Conservation (phyloP, 2,888 invertebrate species). For the Timandra comae region DNA sequence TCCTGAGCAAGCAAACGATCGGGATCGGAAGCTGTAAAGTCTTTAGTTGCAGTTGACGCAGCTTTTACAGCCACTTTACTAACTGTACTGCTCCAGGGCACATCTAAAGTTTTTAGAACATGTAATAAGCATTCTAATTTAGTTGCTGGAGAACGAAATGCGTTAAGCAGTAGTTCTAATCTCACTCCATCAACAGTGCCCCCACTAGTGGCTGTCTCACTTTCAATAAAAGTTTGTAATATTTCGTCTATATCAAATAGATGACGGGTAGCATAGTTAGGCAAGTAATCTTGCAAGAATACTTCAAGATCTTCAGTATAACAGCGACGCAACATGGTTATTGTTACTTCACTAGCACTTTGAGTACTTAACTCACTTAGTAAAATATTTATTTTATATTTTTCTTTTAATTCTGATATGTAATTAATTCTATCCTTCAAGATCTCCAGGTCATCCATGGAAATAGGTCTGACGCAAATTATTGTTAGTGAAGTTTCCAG, state of each 20-base stretch:
- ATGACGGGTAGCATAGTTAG: conserved; percentile 55
- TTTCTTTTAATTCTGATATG: conserved; percentile 62
- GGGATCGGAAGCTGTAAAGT: conserved; percentile 53
- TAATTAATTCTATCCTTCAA: conserved; percentile 57
- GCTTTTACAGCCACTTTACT: conserved; percentile 47
- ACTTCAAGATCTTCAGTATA: conserved; percentile 65
- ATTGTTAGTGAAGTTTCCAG: conserved; percentile 54
- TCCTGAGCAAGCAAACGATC: conserved; percentile 53
- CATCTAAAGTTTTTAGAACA: conserved; percentile 62
- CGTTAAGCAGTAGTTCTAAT: conserved; percentile 50
- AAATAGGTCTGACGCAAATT: conserved; percentile 55
- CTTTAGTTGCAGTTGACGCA: conserved; percentile 48
- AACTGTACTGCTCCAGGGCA: conserved; percentile 57
- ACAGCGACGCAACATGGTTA: conserved; percentile 68
- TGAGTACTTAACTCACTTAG: conserved; percentile 59
- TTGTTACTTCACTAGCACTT: conserved; percentile 57
- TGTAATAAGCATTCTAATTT: conserved; percentile 60
- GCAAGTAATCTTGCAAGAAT: conserved; percentile 59
- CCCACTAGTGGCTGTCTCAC: conserved; percentile 58
- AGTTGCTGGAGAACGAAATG: conserved; percentile 49
- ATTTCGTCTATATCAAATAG: conserved; percentile 63
- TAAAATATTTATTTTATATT: conserved; percentile 65
- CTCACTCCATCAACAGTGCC: conserved; percentile 58
- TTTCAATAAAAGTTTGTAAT: conserved; percentile 56
- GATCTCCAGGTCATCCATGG: conserved; percentile 61